A percentile compares a stretch with the other conserved stretches of the same genome.
Conservation (phyloP, 2,113 vertebrate species). For the Caretta caretta region DNA sequence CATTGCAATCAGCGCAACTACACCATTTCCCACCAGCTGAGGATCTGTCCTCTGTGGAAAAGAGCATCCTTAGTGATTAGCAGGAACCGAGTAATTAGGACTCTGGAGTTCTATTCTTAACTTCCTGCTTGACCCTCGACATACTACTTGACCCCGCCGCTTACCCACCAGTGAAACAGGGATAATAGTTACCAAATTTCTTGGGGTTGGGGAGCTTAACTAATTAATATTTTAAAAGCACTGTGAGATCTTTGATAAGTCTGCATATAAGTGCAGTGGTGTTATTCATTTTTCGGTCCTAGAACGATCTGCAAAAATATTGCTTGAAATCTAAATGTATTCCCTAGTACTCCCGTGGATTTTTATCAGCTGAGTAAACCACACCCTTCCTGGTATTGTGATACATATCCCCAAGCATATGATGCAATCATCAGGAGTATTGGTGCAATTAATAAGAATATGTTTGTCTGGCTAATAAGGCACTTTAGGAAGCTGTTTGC, state of each 20-base stretch:
- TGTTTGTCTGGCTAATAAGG: conserved; percentile 36
- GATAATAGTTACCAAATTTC: background rate
- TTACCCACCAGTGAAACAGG: background rate
- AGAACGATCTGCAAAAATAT: background rate
- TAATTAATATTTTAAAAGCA: background rate
- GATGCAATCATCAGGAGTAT: background rate
- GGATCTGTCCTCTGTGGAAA: background rate
- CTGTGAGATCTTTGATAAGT: background rate
- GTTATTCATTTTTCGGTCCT: accelerated
- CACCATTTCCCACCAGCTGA: background rate
- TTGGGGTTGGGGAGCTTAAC: background rate
- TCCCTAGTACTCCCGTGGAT: accelerated
- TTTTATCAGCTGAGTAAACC: background rate
- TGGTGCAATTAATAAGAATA: conserved; percentile 16
- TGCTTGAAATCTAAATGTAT: background rate
- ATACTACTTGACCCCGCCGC: background rate
- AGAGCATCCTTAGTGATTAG: background rate
- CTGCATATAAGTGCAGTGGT: background rate
- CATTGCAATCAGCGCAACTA: background rate
- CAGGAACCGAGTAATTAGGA: background rate
- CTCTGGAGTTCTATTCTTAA: accelerated
- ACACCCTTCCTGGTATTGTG: background rate
- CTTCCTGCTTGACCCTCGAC: background rate
- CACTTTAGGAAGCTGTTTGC: background rate
- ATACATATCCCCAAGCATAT: background rate